Evolutionary conservation across 1,140 invertebrate species (phyloP).

Genomic region (Halotydeus destructor): DNA sequence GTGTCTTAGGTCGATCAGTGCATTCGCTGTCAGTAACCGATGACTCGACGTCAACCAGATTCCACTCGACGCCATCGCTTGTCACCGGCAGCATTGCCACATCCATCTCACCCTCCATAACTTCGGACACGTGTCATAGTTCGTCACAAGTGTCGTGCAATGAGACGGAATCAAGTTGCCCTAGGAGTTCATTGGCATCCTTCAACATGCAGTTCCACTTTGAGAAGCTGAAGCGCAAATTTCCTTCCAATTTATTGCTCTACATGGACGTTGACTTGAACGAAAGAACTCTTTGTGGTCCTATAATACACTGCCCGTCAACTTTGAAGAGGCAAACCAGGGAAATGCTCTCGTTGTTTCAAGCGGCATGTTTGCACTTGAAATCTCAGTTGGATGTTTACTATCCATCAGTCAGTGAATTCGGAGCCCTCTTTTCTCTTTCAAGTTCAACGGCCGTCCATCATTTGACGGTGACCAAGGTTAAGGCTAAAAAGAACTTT

Average conservation of each 20-base stretch:
- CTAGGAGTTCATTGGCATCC: neutral
- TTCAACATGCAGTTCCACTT: neutral
- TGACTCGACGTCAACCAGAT: neutral
- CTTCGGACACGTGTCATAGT: neutral
- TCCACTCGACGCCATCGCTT: neutral
- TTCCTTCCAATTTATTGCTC: neutral
- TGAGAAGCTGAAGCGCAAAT: neutral
- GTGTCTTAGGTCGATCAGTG: neutral
- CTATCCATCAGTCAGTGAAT: neutral
- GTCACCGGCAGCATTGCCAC: neutral
- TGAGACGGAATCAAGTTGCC: neutral
- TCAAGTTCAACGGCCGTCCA: too few relatives aligned
- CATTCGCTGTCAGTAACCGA: neutral
- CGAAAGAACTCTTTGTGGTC: neutral
- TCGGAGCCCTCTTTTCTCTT: neutral
- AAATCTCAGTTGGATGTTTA: neutral
- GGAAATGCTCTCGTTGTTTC: neutral
- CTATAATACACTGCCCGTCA: neutral
- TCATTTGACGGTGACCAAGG: too few relatives aligned
- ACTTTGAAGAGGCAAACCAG: too few relatives aligned
- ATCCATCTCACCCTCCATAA: neutral
- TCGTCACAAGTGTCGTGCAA: neutral
- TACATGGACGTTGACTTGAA: conserved; percentile 2
- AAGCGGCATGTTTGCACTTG: neutral
- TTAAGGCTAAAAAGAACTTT: too few relatives aligned